Base-by-base conservation (phyloP, 2,888 invertebrate species). In the Machimus rusticus region DNA sequence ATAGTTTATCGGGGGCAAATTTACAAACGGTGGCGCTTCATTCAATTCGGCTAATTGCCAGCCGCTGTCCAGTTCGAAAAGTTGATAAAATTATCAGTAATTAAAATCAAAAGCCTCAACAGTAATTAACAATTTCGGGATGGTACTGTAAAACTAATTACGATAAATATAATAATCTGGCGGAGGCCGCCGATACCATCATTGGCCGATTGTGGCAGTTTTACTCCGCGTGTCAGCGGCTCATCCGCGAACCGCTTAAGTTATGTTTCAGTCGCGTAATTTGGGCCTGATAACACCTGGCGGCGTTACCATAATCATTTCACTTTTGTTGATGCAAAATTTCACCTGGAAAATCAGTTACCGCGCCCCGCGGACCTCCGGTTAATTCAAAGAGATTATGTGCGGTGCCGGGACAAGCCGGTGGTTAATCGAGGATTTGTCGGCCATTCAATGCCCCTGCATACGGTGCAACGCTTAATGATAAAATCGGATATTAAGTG, bases 81-180 rank as follows among this genome's bases (percentile, higher is more conserved):
- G 81, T 81, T 81, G 57, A 84, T 84, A 66, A 74, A 84, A 39
- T 84, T 84, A 84, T 84, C 84, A 74, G 74, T 39, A 74, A 84
- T 84, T 84, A 66, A 57, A 88, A 77, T 86, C 77, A 86, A 86
- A 86, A 77, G 37, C 77, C 57, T 55, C 55, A 77, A 86, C 51
- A 51, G 74, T 86, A 86, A 86, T 86, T 86, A 86, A 86, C 77
- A 77, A 77, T 86, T 77, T 86, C 39, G 74, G 76, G 76, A 0
- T 14, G 43, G 43, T 46, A 14, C 76, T 77, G 86, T 86, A 86
- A 86, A 86, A 86, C 86, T 86, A 86, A 86, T 86, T 86, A 77
- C 46, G 46, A 46, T 86, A 74, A 84, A 84, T 84, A 74, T 39
- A 74, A 84, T 84, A 84, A 84, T 84, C 84, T 84, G 39, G 9